Evolutionary conservation across 2,888 invertebrate genomes (phyloP), one percentile per base, ranked within the genome.

Genomic region (Heliothis peltigera): DNA sequence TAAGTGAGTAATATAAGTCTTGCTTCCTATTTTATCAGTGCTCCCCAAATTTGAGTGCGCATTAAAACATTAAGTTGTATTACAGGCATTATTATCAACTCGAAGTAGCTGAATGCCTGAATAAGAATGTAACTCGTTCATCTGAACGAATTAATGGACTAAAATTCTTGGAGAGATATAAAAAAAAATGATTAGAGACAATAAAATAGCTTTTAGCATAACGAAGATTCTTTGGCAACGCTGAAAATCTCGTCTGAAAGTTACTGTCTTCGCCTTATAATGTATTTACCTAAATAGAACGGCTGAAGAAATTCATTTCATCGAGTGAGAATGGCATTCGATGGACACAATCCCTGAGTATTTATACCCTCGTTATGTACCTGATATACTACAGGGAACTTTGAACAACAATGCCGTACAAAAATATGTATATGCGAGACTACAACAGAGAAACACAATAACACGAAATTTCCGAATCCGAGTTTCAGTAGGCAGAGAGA

Each of bases 1-100:
- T 94, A 95, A 94, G 94, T 95, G 95, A 94, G 94, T 95, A 95
- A 95, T 94, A 93, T 93, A 94, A 94, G 93, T 91, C 94, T 93
- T 92, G 91, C 90, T 94, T 93, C 94, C 92, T 92, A 93, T 94
- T 94, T 93, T 93, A 94, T 93, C 93, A 93, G 93, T 89, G 91
- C 94, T 93, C 92, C 94, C 93, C 89, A 94, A 94, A 93, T 94
- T 95, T 92, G 91, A 94, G 94, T 92, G 92, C 90, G 87, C 94
- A 94, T 94, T 94, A 94, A 93, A 93, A 93, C 90, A 92, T 94
- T 93, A 93, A 81, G 68, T 67, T 64, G 84, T 84, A 85, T 86
- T 85, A 86, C 84, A 84, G 75, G 57, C 61, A 59, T 77, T 57
- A 74, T 74, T 74, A 78, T 44, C 21, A 61, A 52, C 55, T 87